Percentiles rank a stretch among this genome's conserved stretches.
Conservation (phyloP, 2,797 vertebrate genomes). For the Lagocephalus sceleratus region DNA sequence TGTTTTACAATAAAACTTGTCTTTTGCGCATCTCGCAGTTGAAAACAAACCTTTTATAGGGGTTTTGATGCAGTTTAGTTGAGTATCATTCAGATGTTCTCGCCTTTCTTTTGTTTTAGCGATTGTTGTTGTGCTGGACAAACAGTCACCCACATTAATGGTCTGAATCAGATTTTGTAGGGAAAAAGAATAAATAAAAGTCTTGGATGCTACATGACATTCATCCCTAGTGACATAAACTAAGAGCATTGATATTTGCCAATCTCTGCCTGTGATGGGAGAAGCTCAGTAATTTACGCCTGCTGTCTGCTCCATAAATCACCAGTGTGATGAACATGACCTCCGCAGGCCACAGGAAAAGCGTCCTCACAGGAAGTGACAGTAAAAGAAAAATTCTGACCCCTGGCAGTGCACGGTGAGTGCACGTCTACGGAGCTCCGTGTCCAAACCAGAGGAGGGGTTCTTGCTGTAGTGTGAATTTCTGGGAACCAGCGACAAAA, state of each 20-base stretch:
- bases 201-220: conserved; percentile 36
- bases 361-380: conserved; percentile 8
- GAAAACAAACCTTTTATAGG: conserved; percentile 36
- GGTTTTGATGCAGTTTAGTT: conserved; percentile 2
- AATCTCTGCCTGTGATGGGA: conserved; percentile 6
- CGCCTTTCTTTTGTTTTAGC: conserved; percentile 48
- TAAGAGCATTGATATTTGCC: conserved; percentile 14
- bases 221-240: conserved; percentile 35
- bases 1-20: conserved; percentile 12
- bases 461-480: no score
- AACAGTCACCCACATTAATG: conserved; percentile 26
- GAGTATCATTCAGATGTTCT: conserved; percentile 37
- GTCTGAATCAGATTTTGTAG: conserved; percentile 1
- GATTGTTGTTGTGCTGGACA: conserved; percentile 62
- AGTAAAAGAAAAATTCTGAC: conserved; percentile 14
- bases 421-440: no score
- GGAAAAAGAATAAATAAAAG: neutral
- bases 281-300: neutral
- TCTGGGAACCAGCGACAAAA: no score
- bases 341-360: conserved; percentile 36
- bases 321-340: conserved; percentile 57
- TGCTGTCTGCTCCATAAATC: conserved; percentile 15
- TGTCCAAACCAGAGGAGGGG: no score
- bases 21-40: neutral
- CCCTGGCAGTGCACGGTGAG: neutral